Evolutionary conservation across 2,113 vertebrate species (phyloP), one percentile per base, ranked within the genome.

Genomic region (Pelodiscus sinensis): DNA sequence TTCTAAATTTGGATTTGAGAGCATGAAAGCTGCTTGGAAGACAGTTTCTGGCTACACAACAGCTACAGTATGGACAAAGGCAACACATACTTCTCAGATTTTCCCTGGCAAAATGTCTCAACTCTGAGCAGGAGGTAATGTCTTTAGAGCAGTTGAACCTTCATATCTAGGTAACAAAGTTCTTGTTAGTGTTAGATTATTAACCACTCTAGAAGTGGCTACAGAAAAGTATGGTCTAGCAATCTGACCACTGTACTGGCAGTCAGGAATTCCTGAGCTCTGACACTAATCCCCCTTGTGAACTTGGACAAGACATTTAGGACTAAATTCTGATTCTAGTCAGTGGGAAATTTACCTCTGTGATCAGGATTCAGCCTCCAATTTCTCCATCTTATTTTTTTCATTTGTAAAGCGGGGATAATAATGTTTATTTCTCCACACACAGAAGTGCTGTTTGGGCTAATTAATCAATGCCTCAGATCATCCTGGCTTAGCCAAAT

Each of bases 401-500:
- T 89, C 79, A 84, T 88, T 87, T 88, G 75, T 51, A 89, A 96
- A 92, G 96, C 9, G 92, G 94, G 90, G 51, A 94, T 89, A 89
- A 92, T 57, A 55, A 44, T 91, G 90, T 93, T 94, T 86, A 38
- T 79, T 94, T 96, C 73, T 97, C 92, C 94, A 96, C 90, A 96
- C 95, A 96, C 94, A 97, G 94, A 94, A 95, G 93, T 86, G 91
- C 90, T 96, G 93, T 96, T 96, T 96, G 85, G 90, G 94, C 93
- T 96, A 94, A 96, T 79, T 96, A 95, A 22, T 73, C 68, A 73
- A 95, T 92, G 85, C 79, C 57, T 96, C 92, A 96, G 90, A 94
- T 79, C 89, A 90, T 89, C 83, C 86, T 97, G 93, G 94, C 94
- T 92, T 92, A 93, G 92, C 73, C 87, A 8, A 35, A 12, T 56